These are phyloP conservation scores for Entomyzon cyanotis DNA, from an alignment of 2,113 vertebrate genomes.

Conservation along the genomic window DNA sequence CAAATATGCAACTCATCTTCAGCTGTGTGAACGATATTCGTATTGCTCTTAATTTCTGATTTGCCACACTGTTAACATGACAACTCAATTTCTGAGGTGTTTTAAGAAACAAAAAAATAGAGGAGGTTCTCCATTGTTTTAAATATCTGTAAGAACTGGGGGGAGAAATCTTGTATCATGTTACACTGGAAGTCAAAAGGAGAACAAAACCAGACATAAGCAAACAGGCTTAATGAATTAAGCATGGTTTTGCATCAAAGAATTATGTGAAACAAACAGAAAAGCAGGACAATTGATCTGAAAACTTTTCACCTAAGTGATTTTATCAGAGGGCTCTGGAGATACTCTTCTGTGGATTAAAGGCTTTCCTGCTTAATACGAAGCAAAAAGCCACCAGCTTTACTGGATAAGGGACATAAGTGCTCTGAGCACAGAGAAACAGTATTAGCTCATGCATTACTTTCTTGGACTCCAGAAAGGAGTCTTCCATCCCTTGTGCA, in stretches of 20 bases:
- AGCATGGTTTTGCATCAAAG: neutral
- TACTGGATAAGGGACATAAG: neutral
- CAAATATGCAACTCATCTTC: neutral
- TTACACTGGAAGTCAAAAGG: neutral
- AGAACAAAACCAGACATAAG: neutral
- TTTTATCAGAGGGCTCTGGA: neutral
- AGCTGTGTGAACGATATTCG: neutral
- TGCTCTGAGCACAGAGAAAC: neutral
- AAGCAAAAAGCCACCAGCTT: neutral
- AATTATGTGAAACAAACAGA: neutral
- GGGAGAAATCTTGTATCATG: neutral
- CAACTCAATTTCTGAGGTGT: neutral
- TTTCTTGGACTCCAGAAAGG: neutral
- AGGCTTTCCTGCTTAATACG: neutral
- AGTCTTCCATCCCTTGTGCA: neutral
- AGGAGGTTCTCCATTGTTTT: neutral
- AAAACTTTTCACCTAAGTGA: neutral
- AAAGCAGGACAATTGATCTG: neutral
- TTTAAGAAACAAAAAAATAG: neutral
- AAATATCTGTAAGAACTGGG: neutral
- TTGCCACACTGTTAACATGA: neutral
- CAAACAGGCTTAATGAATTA: neutral
- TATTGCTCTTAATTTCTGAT: neutral
- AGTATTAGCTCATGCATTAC: neutral
- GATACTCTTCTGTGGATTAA: neutral